Evolutionary conservation across 2,797 vertebrate genomes (phyloP), one percentile per base, ranked within the genome.

Genomic region (Kryptopterus vitreolus): DNA sequence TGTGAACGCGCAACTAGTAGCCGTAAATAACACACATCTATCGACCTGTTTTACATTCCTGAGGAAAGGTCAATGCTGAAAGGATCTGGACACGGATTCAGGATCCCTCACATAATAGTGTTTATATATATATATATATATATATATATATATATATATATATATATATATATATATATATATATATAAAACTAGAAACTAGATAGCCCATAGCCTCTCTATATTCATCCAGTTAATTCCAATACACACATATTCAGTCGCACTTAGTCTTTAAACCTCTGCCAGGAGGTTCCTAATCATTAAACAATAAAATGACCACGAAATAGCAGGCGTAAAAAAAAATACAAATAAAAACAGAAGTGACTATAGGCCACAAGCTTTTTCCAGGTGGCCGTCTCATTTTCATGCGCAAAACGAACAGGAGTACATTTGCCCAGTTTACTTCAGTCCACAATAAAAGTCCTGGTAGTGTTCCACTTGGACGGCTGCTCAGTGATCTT

Each of bases 401-500:
- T 13, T 66, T 35, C 18, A 8, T 3, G 33, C 31, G 33, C 8
- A 35, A 63, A 20, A 35, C 22, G 61, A 3, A 33, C 29, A 33
- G 31, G 22, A 35, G 3, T 35, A 31, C 33, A 43, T 66, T n/a
- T n/a, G 9, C 3, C 2, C 4, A 68, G 38, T 46, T 4, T 38
- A 46, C 15, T 8, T 46, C 35, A 68, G 65, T 68, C 63, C 22
- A 68, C n/a, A 46, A 5, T 46, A 26, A 68, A 48, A 22, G 7
- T 16, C 24, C 65, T 68, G 65, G 33, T 65, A 6, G 12, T 38
- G 22, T 68, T 46, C 35, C 65, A 68, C 65, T 68, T 68, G n/a
- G 65, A 46, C 46, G 43, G 26, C n/a, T 5, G 2, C 26, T 68
- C 65, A 46, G 12, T 66, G 35, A 66, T 61, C 11, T 22, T 65